phyloP scores from a whole-genome alignment of 1,140 invertebrate species.

The Drosophila ambigua region DNA sequence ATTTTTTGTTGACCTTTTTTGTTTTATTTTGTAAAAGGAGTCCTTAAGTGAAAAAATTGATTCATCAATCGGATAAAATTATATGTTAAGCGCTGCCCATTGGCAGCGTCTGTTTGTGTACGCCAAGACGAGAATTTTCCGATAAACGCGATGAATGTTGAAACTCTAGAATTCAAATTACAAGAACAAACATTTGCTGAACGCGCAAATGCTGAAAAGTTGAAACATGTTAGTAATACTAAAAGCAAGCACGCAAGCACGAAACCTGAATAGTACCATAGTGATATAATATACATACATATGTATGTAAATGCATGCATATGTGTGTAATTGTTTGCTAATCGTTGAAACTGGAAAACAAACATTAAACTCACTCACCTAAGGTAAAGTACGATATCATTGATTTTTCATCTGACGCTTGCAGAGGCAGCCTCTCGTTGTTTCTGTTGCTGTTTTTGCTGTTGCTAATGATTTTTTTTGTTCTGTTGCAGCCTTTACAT shows the following conservation, averaged over 20 bases:
- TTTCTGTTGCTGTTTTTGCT: too few relatives aligned
- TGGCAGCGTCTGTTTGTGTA: conserved; percentile 11
- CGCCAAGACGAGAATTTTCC: not conserved
- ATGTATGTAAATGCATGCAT: conserved; percentile 1
- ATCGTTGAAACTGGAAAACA: conserved; percentile 1
- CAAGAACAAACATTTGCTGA: conserved; percentile 24
- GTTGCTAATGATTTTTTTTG: conserved; percentile 3
- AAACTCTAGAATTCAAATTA: conserved; percentile 15
- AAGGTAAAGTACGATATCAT: conserved; percentile 22
- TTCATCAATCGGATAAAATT: too few relatives aligned
- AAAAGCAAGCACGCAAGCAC: conserved; percentile 27
- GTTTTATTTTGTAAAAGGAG: too few relatives aligned
- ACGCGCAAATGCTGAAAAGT: conserved; percentile 27
- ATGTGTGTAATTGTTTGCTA: conserved; percentile 12
- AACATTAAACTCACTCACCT: conserved; percentile 25
- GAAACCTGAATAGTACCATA: conserved; percentile 38
- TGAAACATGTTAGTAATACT: conserved; percentile 17
- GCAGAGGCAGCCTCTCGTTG: conserved; percentile 12
- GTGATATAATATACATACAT: conserved; percentile 44
- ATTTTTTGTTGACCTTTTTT: too few relatives aligned
- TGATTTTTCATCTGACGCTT: conserved; percentile 40
- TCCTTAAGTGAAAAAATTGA: too few relatives aligned
- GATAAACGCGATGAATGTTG: conserved; percentile 14
- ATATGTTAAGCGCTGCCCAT: conserved; percentile 1
- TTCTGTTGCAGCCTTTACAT: conserved; percentile 43